Evolutionary conservation across 2,888 invertebrate species (phyloP).

Genomic region (Fabriciana adippe): DNA sequence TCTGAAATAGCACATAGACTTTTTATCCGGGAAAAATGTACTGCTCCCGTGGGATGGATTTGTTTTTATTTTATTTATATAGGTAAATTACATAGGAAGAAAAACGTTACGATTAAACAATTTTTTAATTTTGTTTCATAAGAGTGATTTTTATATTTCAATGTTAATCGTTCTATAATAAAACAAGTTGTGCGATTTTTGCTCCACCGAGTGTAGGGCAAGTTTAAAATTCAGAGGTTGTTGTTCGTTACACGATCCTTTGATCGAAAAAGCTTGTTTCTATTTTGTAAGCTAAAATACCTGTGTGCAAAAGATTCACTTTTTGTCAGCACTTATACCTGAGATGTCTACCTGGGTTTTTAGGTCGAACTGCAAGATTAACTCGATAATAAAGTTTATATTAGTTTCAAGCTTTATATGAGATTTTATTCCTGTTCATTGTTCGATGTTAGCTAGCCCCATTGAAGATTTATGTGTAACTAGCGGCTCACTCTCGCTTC

Average conservation of each 20-base stretch:
- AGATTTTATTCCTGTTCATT: constrained; percentile 6
- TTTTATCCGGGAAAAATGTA: no score
- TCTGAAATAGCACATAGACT: no score
- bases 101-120: no score
- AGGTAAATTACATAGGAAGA: no score
- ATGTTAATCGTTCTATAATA: no score
- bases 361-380: constrained; percentile 22
- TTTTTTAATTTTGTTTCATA: no score
- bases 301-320: constrained; percentile 15
- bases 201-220: background rate
- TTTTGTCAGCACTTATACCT: constrained; percentile 24
- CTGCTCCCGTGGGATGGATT: no score
- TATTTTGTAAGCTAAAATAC: constrained; percentile 6
- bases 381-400: constrained; percentile 22
- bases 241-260: constrained; percentile 10
- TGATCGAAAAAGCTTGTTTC: constrained; percentile 8
- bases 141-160: no score
- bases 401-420: constrained; percentile 20
- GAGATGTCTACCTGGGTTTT: constrained; percentile 39
- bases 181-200: no score
- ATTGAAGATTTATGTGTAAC: constrained; percentile 2
- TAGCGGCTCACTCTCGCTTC: no score
- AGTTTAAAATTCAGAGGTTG: constrained; percentile 11
- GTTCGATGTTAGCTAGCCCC: background rate
- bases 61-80: no score